Percentiles rank a stretch among this genome's conserved stretches.
Conservation (phyloP, 2,888 invertebrate genomes). For the Arge pagana region DNA sequence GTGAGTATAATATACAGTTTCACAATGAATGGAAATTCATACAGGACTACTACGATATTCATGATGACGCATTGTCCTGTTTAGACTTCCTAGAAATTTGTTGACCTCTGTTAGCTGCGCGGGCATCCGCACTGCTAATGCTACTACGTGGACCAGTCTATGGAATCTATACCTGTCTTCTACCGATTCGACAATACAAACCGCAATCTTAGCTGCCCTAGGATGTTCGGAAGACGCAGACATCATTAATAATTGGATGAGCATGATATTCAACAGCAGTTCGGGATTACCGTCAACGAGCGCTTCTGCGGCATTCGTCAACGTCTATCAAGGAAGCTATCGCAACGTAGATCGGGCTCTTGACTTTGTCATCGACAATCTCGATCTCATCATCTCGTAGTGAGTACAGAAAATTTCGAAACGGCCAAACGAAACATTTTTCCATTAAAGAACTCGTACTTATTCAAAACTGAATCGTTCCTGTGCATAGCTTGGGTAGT, state of each 20-base stretch:
- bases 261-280: conserved; percentile 5
- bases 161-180: conserved; percentile 12
- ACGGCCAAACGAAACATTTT: too few species aligned
- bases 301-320: conserved; percentile 14
- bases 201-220: conserved; percentile 52
- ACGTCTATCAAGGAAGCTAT: conserved; percentile 31
- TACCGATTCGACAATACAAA: conserved; percentile 48
- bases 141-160: conserved; percentile 31
- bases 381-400: conserved; percentile 22
- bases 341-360: conserved; percentile 37
- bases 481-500: not conserved
- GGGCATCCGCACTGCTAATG: conserved; percentile 47
- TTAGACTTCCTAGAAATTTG: conserved; percentile 59
- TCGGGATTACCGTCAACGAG: conserved; percentile 6
- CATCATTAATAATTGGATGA: conserved; percentile 46
- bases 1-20: conserved; percentile 28
- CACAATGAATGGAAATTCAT: too few species aligned
- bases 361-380: conserved; percentile 37
- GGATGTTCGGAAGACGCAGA: conserved; percentile 56
- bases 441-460: too few species aligned
- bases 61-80: too few species aligned
- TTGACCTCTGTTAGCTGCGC: conserved; percentile 57
- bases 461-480: too few species aligned
- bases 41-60: too few species aligned
- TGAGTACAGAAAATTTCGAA: too few species aligned